Evolutionary conservation across 2,797 vertebrate genomes (phyloP).

Genomic region (Oceanodroma leucorhoa): DNA sequence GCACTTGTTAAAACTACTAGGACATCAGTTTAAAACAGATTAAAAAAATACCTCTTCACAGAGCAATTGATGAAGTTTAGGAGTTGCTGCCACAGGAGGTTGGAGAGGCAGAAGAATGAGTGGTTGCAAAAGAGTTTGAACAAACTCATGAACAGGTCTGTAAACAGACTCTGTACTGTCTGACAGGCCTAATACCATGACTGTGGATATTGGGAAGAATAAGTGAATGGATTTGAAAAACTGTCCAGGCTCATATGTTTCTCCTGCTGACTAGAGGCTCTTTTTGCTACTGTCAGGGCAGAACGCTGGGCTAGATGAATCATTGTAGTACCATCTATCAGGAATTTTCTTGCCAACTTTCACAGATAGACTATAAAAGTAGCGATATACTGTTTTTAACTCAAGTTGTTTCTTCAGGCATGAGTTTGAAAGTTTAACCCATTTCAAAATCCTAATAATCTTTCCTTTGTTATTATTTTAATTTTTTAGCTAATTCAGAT

Average conservation of each 20-base stretch:
- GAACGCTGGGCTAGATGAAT: not conserved
- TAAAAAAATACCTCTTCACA: not conserved
- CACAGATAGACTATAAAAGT: not conserved
- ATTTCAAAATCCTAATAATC: not conserved
- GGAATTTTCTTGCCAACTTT: not conserved
- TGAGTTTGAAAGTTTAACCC: not conserved
- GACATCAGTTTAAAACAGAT: not conserved
- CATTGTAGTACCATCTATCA: not conserved
- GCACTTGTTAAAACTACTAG: not conserved
- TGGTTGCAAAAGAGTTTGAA: not conserved
- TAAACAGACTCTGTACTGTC: not conserved
- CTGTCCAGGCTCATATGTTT: not conserved
- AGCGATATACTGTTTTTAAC: not conserved
- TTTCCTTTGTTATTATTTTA: not conserved
- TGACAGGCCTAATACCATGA: not conserved
- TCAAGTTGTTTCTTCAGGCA: not conserved
- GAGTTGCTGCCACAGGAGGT: not conserved
- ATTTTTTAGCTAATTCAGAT: not conserved
- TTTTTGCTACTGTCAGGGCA: not conserved
- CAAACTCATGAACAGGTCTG: not conserved
- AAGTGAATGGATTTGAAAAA: not conserved
- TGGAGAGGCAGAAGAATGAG: not conserved
- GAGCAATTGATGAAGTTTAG: not conserved
- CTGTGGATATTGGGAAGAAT: not conserved
- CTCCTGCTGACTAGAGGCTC: not conserved